Evolutionary conservation across 2,888 invertebrate species (phyloP), one percentile per base, ranked within the genome.

Genomic region (Zele albiditarsus): DNA sequence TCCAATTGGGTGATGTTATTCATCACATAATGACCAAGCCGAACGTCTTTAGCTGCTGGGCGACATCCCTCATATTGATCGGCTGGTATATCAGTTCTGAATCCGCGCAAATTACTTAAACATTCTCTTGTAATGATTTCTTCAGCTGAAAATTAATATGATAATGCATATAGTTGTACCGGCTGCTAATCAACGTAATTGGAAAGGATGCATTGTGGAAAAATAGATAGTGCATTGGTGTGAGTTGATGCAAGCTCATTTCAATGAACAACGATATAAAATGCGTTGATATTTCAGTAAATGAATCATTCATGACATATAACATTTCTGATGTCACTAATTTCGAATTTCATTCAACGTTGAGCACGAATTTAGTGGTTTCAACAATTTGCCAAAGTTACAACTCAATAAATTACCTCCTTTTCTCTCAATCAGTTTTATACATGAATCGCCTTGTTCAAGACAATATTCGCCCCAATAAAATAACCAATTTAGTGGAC

Each of bases 51-150:
- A 0, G 96, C 94, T 28, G 96, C 95, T 10, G 93, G 92, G 73
- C 97, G 91, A 84, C 97, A 97, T 0, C 97, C 97, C 90, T 97
- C 97, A 87, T 97, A 97, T 76, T 94, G 95, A 87, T 97, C 97
- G 0, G 97, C 96, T 6, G 97, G 97, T 82, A 97, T 95, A 84
- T 97, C 97, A 3, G 94, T 95, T 71, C 97, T 91, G 81, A 95
- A 93, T 49, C 92, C 93, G 85, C 92, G 92, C 75, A 97, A 90
- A 53, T 94, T 93, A 85, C 97, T 97, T 60, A 97, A 89, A 86
- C 97, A 97, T 81, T 96, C 95, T 82, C 97, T 91, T 0, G 95
- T 97, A 63, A 97, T 95, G 0, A 95, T 91, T 84, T 93, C 92
- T 85, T 94, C 93, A 28, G 94, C 97, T 96, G 89, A 76, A 69